Conservation (phyloP, 2,888 invertebrate genomes). For the Apodemia zela region DNA sequence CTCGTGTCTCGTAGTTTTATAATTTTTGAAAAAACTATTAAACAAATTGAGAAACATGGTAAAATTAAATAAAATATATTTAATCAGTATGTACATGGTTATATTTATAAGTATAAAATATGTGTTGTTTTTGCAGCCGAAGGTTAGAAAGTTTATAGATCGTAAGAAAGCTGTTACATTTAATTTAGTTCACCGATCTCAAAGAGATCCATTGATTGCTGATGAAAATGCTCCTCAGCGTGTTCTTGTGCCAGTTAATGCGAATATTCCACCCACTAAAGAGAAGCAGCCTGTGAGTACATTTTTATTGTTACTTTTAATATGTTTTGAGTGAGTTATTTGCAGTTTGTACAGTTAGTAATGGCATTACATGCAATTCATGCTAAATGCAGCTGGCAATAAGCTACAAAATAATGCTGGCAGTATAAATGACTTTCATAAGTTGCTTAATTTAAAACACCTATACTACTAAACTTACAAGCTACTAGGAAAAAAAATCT, state of each 20-base stretch:
- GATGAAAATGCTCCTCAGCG: slow-evolving; percentile 94
- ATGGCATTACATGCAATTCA: no score
- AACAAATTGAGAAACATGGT: slow-evolving; percentile 15
- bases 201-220: slow-evolving; percentile 93
- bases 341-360: no score
- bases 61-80: background rate
- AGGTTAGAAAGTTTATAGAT: slow-evolving; percentile 92
- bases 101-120: no score
- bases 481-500: no score
- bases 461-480: slow-evolving; percentile 32
- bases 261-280: slow-evolving; percentile 59
- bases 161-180: slow-evolving; percentile 95
- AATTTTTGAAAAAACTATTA: background rate
- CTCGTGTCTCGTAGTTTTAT: background rate
- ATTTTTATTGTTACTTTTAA: no score
- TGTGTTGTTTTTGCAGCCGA: slow-evolving; percentile 69
- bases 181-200: slow-evolving; percentile 95
- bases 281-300: slow-evolving; percentile 65
- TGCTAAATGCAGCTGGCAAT: no score
- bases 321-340: no score
- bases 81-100: background rate
- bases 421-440: no score
- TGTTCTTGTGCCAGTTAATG: slow-evolving; percentile 86
- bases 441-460: no score
- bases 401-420: no score